Conservation (phyloP, 2,113 vertebrate species). For the Dendropsophus ebraccatus region DNA sequence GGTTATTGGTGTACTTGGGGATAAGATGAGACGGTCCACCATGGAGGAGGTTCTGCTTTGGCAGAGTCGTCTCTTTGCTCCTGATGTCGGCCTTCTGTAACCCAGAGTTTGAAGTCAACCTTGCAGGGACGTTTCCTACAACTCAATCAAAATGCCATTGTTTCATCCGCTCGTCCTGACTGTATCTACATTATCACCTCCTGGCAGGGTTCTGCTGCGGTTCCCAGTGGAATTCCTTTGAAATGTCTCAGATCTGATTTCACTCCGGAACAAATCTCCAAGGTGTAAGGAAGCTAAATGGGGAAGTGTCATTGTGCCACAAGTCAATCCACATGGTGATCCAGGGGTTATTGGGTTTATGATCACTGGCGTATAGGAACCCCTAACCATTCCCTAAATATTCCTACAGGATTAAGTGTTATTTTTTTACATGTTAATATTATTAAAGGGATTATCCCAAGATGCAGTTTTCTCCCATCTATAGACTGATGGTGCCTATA, state of each 20-base stretch:
- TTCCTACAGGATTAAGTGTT: neutral
- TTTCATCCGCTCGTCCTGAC: neutral
- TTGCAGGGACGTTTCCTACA: conserved; percentile 36
- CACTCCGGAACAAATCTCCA: neutral
- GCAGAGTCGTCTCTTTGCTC: neutral
- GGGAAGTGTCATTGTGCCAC: neutral
- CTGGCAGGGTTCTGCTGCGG: conserved; percentile 19
- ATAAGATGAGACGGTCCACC: neutral
- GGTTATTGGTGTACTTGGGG: neutral
- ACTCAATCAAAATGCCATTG: conserved; percentile 48
- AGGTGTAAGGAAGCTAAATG: conserved; percentile 1
- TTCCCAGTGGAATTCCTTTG: conserved; percentile 26
- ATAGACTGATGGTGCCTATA: too few relatives aligned
- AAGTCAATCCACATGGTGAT: conserved; percentile 18
- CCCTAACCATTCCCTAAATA: neutral
- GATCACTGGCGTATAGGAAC: neutral
- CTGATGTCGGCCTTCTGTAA: neutral
- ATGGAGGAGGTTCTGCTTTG: neutral
- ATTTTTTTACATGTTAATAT: too few relatives aligned
- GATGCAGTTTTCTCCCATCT: too few relatives aligned
- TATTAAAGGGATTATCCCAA: too few relatives aligned
- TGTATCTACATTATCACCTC: conserved; percentile 37
- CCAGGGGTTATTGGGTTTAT: neutral
- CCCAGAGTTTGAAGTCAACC: conserved; percentile 1
- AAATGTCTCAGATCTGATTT: conserved; percentile 31